Percentiles rank a stretch among this genome's conserved stretches.
Conservation (phyloP, 2,888 invertebrate species). For the Melanargia galathea region DNA sequence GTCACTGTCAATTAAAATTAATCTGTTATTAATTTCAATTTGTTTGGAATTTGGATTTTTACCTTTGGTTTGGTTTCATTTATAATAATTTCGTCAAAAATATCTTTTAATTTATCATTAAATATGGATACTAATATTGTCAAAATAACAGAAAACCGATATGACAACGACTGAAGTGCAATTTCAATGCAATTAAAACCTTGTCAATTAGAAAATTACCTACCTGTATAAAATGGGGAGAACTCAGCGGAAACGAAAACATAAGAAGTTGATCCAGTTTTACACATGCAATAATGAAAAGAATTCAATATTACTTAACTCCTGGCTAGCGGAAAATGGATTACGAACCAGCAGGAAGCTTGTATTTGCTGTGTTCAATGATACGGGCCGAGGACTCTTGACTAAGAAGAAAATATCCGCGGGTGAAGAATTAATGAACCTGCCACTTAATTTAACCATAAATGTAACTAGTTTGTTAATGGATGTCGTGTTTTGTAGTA, state of each 20-base stretch:
- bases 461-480: constrained; percentile 81
- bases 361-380: constrained; percentile 80
- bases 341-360: constrained; percentile 83
- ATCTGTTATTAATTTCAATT: no score
- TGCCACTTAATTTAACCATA: constrained; percentile 83
- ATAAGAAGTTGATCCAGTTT: constrained; percentile 58
- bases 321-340: constrained; percentile 79
- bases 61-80: neutral
- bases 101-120: neutral
- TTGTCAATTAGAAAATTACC: constrained; percentile 23
- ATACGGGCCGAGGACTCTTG: constrained; percentile 89
- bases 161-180: constrained; percentile 3
- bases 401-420: constrained; percentile 79
- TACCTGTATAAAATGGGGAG: constrained; percentile 70
- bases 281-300: constrained; percentile 58
- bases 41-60: no score
- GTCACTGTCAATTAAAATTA: no score
- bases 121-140: constrained; percentile 1
- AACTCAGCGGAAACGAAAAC: constrained; percentile 69
- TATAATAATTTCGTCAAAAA: no score
- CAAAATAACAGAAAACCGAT: neutral
- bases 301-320: constrained; percentile 73
- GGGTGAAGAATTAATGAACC: constrained; percentile 83
- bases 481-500: constrained; percentile 77
- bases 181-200: neutral